Percentiles rank a stretch among this genome's conserved stretches.
These are phyloP conservation scores for Glaucopsyche alexis DNA, from an alignment of 2,888 invertebrate genomes.

Conservation along the genomic window DNA sequence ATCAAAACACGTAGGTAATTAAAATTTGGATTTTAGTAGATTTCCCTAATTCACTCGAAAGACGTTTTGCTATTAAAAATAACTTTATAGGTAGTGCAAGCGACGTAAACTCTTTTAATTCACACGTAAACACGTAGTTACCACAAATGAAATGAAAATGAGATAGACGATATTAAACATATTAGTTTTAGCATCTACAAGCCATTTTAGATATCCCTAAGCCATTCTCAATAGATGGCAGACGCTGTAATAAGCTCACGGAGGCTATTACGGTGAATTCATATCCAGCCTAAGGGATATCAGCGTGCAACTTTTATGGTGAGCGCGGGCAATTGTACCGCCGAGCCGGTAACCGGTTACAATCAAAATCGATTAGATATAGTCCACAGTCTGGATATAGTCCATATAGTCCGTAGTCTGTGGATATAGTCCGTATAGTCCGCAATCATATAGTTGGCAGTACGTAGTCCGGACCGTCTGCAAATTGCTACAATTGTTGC, in stretches of 20 bases:
- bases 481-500: constrained; percentile 65
- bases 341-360: constrained; percentile 46
- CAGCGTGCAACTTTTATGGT: constrained; percentile 61
- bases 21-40: too few relatives aligned
- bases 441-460: neutral
- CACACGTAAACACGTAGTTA: neutral
- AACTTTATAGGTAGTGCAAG: too few relatives aligned
- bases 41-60: too few relatives aligned
- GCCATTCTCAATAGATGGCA: constrained; percentile 78
- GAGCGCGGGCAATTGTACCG: constrained; percentile 52
- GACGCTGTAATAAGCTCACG: constrained; percentile 72
- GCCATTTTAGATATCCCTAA: constrained; percentile 75
- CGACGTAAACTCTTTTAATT: too few relatives aligned
- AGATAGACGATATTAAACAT: constrained; percentile 57
- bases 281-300: constrained; percentile 62
- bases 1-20: too few relatives aligned
- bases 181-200: constrained; percentile 66
- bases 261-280: constrained; percentile 75
- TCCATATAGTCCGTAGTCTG: neutral
- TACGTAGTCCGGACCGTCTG: constrained; percentile 42
- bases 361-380: constrained; percentile 66
- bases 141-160: constrained; percentile 45
- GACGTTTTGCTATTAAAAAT: too few relatives aligned
- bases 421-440: neutral
- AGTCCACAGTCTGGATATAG: constrained; percentile 43